A percentile compares a stretch with the other conserved stretches of the same genome.
These are phyloP conservation scores for Zaprionus africanus DNA, from an alignment of 1,140 invertebrate genomes.

Conservation along the genomic window DNA sequence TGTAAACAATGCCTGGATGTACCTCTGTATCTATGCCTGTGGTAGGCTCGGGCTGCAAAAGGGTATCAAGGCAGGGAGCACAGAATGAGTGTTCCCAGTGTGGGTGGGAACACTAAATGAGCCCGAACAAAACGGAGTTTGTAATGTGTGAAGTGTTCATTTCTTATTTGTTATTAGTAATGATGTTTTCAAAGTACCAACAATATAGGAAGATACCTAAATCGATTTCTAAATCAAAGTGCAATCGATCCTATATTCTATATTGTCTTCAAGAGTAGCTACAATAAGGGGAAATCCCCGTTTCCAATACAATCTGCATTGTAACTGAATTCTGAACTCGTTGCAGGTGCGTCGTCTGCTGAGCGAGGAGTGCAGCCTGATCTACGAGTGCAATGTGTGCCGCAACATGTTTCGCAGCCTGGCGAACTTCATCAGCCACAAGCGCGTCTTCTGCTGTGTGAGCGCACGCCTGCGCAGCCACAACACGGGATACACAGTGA, in stretches of 20 bases:
- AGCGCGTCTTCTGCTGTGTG: constrained; percentile 89
- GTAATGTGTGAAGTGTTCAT: too few relatives aligned
- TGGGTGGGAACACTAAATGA: too few relatives aligned
- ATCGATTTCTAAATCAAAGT: too few relatives aligned
- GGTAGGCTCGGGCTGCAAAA: neutral
- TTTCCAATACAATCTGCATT: neutral
- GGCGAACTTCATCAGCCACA: constrained; percentile 93
- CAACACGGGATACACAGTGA: constrained; percentile 85
- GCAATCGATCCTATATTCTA: too few relatives aligned
- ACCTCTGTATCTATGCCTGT: neutral
- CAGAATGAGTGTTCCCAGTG: too few relatives aligned
- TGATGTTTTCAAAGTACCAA: too few relatives aligned
- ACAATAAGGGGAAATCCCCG: neutral
- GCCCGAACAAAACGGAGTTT: too few relatives aligned
- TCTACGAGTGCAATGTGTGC: constrained; percentile 94
- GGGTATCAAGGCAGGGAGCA: too few relatives aligned
- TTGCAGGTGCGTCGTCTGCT: constrained; percentile 89
- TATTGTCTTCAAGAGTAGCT: neutral
- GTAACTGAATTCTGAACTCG: neutral
- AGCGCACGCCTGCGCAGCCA: constrained; percentile 74
- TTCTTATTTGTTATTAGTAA: too few relatives aligned
- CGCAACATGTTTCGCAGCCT: constrained; percentile 93
- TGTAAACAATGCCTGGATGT: constrained; percentile 12
- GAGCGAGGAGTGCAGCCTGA: constrained; percentile 91
- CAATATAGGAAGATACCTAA: too few relatives aligned